Base-by-base conservation (phyloP, 1,140 invertebrate species). In the Aphelinus certus region DNA sequence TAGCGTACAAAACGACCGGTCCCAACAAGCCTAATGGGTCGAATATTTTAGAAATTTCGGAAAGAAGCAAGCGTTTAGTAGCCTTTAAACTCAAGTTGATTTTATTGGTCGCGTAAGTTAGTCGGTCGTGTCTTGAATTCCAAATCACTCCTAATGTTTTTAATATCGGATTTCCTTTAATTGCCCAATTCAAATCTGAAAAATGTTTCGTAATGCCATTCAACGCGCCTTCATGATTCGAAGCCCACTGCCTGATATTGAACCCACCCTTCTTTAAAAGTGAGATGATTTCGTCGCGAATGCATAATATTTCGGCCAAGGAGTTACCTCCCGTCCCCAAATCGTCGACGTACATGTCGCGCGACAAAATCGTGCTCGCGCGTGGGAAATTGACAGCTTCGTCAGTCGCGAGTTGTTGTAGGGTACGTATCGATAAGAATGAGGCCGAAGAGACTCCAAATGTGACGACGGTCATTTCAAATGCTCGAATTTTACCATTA, bases 391-490 rank as follows among this genome's bases (percentile, higher is more conserved):
- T 57, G 9, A 49, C 7, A 9, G 49, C 73, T 64, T 82, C 69
- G 51, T 84, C 79, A 10, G 58, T 43, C 2, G 75, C 81, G 7
- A 86, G 67, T 76, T 86, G 79, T 53, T 76, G 71, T 5, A 86
- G 61, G 2, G 61, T 77, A 45, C 83, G 75, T 5, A 83, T 75
- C 1, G 85, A 82, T 7, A 83, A 58, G 53, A 57, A 75, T 1
- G 73, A 76, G 73, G 81, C 84, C 82, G 80, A 83, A 81, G 84
- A 82, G 79, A 87, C 81, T 81, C 84, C 84, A 64, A 82, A 85
- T 3, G 82, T 84, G 2, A 80, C 78, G 6, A 80, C 83, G n/a
- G 77, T 81, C 47, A 84, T 71, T 62, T 76, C 2, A 63, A 78
- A 84, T 45, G 26, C 56, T n/a, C 60, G 66, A 56, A 77, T 55